Evolutionary conservation across 1,140 invertebrate genomes (phyloP), one percentile per base, ranked within the genome.

Genomic region (Chymomyza costata): DNA sequence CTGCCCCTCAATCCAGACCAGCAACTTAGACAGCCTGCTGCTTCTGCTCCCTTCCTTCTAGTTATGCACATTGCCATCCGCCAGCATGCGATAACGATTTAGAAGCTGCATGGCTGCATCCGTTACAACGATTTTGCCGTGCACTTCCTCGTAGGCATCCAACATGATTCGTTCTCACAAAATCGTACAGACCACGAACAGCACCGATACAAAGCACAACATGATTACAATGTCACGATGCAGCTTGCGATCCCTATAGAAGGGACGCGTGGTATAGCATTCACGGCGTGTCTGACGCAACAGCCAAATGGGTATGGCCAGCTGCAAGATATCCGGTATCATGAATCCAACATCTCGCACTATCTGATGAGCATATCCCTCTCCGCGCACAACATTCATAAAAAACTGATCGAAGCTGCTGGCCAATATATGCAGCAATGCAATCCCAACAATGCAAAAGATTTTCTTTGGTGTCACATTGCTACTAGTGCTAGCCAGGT

Each of bases 371-470:
- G 89, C 86, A 57, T 90, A 88, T 1, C 93, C 93, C 84, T 91
- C 88, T 19, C 90, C 90, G 50, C 88, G 86, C 6, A 94, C 74
- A 21, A 94, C 92, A 84, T 93, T 93, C 25, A 85, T 83, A 18
- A 93, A 87, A 86, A 94, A 94, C 76, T 94, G 92, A 87, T 94
- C 93, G 66, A 89, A 90, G 15, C 91, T 89, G 41, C 90, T 89
- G n/a, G 91, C 90, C 8, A 93, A 71, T 43, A 94, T 90, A 82
- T 95, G 93, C 46, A 92, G 85, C 17, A 91, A 53, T 15, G 91
- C 92, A 54, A 94, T 92, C 16, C 87, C 88, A 13, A 90, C 83
- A 45, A 94, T 90, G 16, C 88, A 84, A 16, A 93, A 86, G 1
- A 90, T 87, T 62, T 92, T 91, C 81, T 89, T 88, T 7, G 89